Conservation (phyloP, 2,113 vertebrate species). For the Andinoacara biseriatus region DNA sequence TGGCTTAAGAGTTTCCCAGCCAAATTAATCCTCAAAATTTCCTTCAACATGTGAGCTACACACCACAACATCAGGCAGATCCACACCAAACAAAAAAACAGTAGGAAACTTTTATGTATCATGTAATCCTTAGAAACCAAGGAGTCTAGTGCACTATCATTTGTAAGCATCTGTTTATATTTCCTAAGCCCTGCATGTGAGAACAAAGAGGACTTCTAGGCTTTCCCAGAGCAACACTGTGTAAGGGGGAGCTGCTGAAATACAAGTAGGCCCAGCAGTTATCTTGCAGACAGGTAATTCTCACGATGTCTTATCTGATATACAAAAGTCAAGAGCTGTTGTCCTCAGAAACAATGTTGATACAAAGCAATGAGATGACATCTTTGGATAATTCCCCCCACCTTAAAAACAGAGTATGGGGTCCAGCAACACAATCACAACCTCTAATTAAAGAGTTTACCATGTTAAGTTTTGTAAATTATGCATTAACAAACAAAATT, state of each 20-base stretch:
- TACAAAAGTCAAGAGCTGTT: slow-evolving; percentile 30
- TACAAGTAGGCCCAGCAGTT: slow-evolving; percentile 3
- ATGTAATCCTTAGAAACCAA: slow-evolving; percentile 9
- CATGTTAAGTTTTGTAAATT: neutral
- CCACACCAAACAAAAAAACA: neutral
- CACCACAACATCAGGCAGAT: neutral
- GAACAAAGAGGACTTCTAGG: neutral
- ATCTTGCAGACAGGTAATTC: slow-evolving; percentile 25
- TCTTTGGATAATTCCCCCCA: neutral
- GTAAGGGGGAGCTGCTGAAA: neutral
- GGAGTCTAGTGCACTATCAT: neutral
- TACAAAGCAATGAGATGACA: neutral
- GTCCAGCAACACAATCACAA: neutral
- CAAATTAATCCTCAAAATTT: slow-evolving; percentile 18
- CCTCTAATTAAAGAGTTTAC: neutral
- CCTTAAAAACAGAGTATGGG: neutral
- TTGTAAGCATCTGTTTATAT: slow-evolving; percentile 6
- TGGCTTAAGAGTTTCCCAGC: slow-evolving; percentile 23
- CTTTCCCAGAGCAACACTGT: neutral
- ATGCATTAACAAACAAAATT: neutral
- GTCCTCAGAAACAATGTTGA: neutral
- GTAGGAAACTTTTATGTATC: neutral
- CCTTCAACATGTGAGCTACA: slow-evolving; percentile 3
- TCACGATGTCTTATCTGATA: slow-evolving; percentile 40
- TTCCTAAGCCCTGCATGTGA: neutral